A percentile compares a stretch with the other conserved stretches of the same genome.
These are phyloP conservation scores for Oncorhynchus nerka DNA, from an alignment of 2,113 vertebrate species.

Conservation along the genomic window DNA sequence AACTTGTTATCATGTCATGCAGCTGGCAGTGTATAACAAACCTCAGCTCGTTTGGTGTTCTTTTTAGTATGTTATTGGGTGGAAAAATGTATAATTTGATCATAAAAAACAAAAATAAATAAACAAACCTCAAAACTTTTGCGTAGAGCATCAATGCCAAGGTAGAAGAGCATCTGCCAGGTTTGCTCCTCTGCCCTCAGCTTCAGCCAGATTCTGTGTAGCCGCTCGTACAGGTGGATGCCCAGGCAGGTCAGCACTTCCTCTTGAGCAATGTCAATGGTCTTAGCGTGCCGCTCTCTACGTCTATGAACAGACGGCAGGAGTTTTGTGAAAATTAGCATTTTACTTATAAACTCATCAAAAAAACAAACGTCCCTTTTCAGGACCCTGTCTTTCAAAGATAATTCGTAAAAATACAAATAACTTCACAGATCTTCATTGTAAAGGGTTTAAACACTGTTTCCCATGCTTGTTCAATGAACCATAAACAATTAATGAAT, in stretches of 20 bases:
- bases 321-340: neutral
- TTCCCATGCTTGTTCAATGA: too few species aligned
- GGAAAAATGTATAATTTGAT: too few species aligned
- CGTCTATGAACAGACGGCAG: conserved; percentile 68
- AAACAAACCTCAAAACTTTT: conserved; percentile 91
- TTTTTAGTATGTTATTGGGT: too few species aligned
- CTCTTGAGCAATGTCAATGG: conserved; percentile 96
- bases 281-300: conserved; percentile 95
- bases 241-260: conserved; percentile 97
- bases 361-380: too few species aligned
- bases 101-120: too few species aligned
- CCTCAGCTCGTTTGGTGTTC: too few species aligned
- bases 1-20: neutral
- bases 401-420: too few species aligned
- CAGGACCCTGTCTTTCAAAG: too few species aligned
- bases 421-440: too few species aligned
- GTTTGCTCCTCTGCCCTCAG: conserved; percentile 94
- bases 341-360: too few species aligned
- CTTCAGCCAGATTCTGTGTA: conserved; percentile 97
- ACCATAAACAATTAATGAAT: too few species aligned
- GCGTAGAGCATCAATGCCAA: conserved; percentile 90
- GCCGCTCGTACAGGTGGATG: conserved; percentile 93
- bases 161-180: conserved; percentile 95
- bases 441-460: too few species aligned
- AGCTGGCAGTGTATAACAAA: neutral